A percentile compares a stretch with the other conserved stretches of the same genome.
Evolutionary conservation across 2,888 invertebrate genomes (phyloP).

Genomic region (Ormyrus rosae): DNA sequence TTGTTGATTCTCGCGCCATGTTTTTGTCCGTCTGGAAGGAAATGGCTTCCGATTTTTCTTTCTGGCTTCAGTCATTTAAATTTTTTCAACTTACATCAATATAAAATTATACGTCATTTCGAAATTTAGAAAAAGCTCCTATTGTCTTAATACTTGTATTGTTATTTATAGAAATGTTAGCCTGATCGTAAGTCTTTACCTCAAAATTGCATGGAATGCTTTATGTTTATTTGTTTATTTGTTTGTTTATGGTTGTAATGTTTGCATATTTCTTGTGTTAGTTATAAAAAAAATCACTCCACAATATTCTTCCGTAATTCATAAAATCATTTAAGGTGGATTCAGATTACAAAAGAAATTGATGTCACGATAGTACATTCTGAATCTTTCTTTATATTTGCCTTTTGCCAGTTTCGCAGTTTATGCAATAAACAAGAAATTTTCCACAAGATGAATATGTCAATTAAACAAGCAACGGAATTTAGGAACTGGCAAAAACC

Average conservation of each 20-base stretch:
- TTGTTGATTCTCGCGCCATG: not conserved
- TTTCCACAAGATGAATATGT: not conserved
- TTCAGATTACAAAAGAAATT: too few species aligned
- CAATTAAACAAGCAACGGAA: not conserved
- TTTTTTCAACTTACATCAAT: too few species aligned
- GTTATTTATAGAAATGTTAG: not conserved
- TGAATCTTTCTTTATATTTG: too few species aligned
- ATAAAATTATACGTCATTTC: too few species aligned
- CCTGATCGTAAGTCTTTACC: conserved; percentile 42
- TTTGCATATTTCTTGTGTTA: conserved; percentile 22
- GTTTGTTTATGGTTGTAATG: conserved; percentile 9
- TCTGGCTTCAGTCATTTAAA: too few species aligned
- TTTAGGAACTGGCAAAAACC: not conserved
- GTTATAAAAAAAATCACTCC: conserved; percentile 14
- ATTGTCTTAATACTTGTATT: too few species aligned
- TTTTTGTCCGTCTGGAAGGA: too few species aligned
- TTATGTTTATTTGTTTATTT: not conserved
- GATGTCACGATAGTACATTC: too few species aligned
- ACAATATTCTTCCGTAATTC: not conserved
- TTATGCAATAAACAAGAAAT: not conserved
- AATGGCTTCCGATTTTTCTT: too few species aligned
- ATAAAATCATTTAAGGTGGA: not conserved
- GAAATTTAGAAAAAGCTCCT: too few species aligned
- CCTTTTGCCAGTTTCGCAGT: conserved; percentile 9
- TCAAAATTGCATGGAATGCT: conserved; percentile 35